A percentile compares a stretch with the other conserved stretches of the same genome.
These are phyloP conservation scores for Diacarnus erythraeanus DNA, from an alignment of 37 sponge, comb jelly and placozoan species.

Conservation along the genomic window DNA sequence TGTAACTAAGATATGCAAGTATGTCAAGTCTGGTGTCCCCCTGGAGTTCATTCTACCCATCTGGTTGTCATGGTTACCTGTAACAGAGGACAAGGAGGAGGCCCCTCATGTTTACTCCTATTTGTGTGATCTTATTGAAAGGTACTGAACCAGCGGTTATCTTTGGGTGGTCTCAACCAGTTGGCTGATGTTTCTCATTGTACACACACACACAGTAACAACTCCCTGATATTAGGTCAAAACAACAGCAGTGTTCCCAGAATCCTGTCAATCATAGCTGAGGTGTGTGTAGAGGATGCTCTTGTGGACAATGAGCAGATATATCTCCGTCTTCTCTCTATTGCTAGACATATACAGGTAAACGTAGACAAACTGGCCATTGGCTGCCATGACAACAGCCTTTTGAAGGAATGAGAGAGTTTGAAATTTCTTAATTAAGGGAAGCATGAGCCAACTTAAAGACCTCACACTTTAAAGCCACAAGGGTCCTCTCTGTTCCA, in stretches of 20 bases:
- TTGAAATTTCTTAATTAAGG: no score
- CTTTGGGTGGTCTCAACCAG: no score
- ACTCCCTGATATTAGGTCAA: constrained; percentile 68
- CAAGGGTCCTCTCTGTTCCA: no score
- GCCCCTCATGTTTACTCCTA: constrained; percentile 90
- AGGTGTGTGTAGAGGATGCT: constrained; percentile 62
- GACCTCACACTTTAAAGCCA: no score
- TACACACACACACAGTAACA: constrained; percentile 80
- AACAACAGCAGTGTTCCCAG: constrained; percentile 81
- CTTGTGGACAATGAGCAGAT: constrained; percentile 54
- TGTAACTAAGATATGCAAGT: constrained; percentile 93
- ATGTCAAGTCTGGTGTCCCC: constrained; percentile 74
- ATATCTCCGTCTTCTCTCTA: constrained; percentile 64
- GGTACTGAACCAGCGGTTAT: constrained; percentile 35
- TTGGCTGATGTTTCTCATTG: no score
- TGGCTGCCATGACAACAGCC: background rate
- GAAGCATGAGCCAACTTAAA: no score
- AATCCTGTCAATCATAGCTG: constrained; percentile 80
- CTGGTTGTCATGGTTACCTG: constrained; percentile 97
- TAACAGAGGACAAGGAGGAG: constrained; percentile 94
- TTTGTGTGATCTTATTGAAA: constrained; percentile 92
- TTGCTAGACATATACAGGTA: constrained; percentile 88
- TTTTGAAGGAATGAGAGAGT: background rate
- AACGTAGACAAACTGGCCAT: background rate
- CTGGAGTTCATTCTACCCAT: constrained; percentile 80